Evolutionary conservation across 2,888 invertebrate genomes (phyloP).

Genomic region (Plebejus melissa): DNA sequence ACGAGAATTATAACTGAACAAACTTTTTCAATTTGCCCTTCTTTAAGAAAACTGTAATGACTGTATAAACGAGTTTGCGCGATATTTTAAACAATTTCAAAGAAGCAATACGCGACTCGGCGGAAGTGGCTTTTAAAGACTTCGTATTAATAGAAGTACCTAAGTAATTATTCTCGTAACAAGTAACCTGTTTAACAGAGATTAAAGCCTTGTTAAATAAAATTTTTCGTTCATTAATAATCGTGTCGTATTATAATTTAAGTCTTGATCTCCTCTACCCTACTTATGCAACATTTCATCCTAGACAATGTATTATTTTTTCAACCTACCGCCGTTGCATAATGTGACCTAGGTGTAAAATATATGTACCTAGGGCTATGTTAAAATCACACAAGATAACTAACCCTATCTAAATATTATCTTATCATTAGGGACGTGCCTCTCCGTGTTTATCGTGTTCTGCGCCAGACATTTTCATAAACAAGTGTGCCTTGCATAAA

Average conservation of each 20-base stretch:
- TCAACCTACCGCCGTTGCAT: background rate
- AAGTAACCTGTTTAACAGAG: background rate
- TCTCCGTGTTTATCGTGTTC: background rate
- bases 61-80: conserved; percentile 56
- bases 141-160: background rate
- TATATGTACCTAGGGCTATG: background rate
- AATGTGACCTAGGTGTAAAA: background rate
- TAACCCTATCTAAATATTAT: conserved; percentile 7
- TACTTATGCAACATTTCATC: too few relatives aligned
- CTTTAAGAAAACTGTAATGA: conserved; percentile 49
- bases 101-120: conserved; percentile 8
- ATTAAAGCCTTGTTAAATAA: background rate
- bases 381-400: conserved; percentile 2
- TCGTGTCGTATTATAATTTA: too few relatives aligned
- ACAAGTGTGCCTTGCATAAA: conserved; percentile 10
- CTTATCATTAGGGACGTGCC: conserved; percentile 11
- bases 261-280: too few relatives aligned
- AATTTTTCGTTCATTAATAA: too few relatives aligned
- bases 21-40: conserved; percentile 60
- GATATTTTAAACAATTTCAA: conserved; percentile 37
- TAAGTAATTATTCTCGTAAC: background rate
- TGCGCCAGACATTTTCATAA: conserved; percentile 4
- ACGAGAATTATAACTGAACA: conserved; percentile 48
- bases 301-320: background rate
- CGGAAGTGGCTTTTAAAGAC: conserved; percentile 20